Percentiles rank a stretch among this genome's conserved stretches.
These are phyloP conservation scores for Aleiodes sp. DNA, from an alignment of 1,140 invertebrate species.

Conservation along the genomic window DNA sequence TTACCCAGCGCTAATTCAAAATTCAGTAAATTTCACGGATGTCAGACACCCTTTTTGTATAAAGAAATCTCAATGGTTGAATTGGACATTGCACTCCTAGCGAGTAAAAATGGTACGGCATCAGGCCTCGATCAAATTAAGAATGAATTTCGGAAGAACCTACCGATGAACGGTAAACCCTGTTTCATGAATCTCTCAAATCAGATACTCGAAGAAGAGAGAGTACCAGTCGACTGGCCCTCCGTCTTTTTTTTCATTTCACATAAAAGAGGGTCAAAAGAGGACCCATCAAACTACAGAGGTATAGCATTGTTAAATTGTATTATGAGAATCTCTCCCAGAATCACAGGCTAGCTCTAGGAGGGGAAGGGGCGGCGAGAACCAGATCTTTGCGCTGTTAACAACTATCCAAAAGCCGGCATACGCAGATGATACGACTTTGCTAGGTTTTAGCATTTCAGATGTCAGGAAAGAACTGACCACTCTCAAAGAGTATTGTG, in stretches of 20 bases:
- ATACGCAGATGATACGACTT: slow-evolving; percentile 15
- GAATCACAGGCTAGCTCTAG: neutral
- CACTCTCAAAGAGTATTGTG: slow-evolving; percentile 1
- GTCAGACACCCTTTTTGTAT: neutral
- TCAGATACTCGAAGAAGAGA: neutral
- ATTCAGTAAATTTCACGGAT: neutral
- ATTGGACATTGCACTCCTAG: neutral
- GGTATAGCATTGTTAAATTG: neutral
- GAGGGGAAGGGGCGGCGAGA: neutral
- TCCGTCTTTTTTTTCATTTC: neutral
- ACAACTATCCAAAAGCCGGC: neutral
- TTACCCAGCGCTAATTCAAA: neutral
- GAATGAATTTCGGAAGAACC: neutral
- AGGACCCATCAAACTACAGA: neutral
- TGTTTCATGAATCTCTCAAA: neutral
- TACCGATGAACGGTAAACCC: neutral
- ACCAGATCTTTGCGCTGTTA: neutral
- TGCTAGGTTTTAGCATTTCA: neutral
- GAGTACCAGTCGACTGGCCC: neutral
- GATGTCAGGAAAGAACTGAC: neutral
- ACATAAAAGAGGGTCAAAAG: neutral
- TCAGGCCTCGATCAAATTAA: neutral
- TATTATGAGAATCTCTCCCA: neutral
- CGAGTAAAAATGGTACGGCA: neutral
- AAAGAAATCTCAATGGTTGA: too few relatives aligned